phyloP scores from a whole-genome alignment of 1,140 invertebrate genomes.

The Ganaspis sp. region DNA sequence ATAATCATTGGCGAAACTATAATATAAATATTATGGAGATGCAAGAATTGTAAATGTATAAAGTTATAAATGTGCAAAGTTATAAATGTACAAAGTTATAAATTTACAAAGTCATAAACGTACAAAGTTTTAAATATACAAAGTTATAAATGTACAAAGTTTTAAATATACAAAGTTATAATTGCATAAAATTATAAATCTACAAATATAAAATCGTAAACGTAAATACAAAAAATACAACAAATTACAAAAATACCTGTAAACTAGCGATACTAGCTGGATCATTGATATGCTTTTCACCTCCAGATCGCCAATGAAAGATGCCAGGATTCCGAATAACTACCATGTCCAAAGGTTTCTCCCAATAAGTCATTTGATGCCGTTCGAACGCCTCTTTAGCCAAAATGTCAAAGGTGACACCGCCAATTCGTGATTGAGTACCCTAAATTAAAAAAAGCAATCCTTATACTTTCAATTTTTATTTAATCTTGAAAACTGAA shows the following conservation, averaged over 20 bases:
- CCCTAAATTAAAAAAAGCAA: constrained; percentile 77
- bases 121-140: too few species aligned
- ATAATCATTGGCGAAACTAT: constrained; percentile 33
- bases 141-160: too few species aligned
- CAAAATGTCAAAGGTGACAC: constrained; percentile 92
- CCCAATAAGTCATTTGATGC: constrained; percentile 88
- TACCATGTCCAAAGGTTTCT: constrained; percentile 83
- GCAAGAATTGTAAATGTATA: too few species aligned
- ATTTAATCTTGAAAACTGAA: neutral
- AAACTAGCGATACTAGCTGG: constrained; percentile 94
- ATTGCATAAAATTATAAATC: too few species aligned
- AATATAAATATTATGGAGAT: too few species aligned
- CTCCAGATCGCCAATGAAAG: constrained; percentile 97
- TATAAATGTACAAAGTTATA: too few species aligned
- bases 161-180: too few species aligned
- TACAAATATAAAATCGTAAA: too few species aligned
- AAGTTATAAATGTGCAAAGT: too few species aligned
- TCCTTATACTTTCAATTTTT: neutral
- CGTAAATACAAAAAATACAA: too few species aligned
- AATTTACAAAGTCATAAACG: too few species aligned
- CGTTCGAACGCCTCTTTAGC: constrained; percentile 92
- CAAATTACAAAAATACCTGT: constrained; percentile 78
- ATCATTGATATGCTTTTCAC: constrained; percentile 99
- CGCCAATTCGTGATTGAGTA: constrained; percentile 96
- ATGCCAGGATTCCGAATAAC: constrained; percentile 95